phyloP scores from a whole-genome alignment of 2,888 invertebrate genomes.

The Rhimphoctona megacephalus region DNA sequence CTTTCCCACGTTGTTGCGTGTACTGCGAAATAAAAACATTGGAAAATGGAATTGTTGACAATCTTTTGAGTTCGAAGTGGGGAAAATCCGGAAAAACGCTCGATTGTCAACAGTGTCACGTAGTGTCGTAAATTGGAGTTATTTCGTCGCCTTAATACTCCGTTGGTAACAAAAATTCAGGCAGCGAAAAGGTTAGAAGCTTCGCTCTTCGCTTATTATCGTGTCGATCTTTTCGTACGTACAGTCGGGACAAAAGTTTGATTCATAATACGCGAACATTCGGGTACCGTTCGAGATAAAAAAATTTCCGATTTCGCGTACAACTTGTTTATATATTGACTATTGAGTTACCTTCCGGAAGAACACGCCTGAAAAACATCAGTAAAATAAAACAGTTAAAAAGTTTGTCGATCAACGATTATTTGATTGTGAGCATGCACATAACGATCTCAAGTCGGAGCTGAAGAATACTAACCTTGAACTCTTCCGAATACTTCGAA shows the following conservation, averaged over 20 bases:
- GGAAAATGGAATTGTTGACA: neutral
- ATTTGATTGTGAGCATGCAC: neutral
- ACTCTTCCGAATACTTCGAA: slow-evolving; percentile 84
- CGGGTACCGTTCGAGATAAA: neutral
- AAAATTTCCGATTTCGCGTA: neutral
- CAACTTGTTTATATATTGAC: neutral
- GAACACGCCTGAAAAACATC: slow-evolving; percentile 82
- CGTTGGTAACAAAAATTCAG: slow-evolving; percentile 1
- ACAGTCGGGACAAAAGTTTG: neutral
- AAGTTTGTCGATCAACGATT: neutral
- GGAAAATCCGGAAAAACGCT: neutral
- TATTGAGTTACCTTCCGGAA: slow-evolving; percentile 81
- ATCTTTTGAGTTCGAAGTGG: neutral
- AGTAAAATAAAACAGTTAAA: neutral
- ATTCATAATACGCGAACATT: neutral
- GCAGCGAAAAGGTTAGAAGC: neutral
- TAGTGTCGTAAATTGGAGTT: neutral
- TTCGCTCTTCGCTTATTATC: slow-evolving; percentile 15
- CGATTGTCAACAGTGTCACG: slow-evolving; percentile 16
- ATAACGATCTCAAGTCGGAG: neutral
- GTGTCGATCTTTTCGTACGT: neutral
- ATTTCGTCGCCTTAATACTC: neutral
- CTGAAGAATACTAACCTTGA: slow-evolving; percentile 77
- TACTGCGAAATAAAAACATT: slow-evolving; percentile 84
- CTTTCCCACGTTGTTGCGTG: slow-evolving; percentile 88